Evolutionary conservation across 2,113 vertebrate genomes (phyloP).

Genomic region (Apistogramma diplotaenia): DNA sequence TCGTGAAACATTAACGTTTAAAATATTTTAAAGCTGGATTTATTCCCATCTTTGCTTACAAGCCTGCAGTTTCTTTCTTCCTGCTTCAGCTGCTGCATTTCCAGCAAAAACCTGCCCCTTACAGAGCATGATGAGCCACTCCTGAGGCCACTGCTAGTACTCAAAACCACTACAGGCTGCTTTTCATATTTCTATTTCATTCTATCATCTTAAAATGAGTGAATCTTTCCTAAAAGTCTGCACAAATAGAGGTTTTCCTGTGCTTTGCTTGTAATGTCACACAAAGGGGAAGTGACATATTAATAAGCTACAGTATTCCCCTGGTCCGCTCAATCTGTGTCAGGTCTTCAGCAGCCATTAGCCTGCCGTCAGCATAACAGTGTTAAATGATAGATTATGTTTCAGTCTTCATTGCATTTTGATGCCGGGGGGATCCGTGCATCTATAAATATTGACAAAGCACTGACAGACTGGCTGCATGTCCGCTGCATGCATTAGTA

Average conservation of each 20-base stretch:
- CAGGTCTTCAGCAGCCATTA: slow-evolving; percentile 25
- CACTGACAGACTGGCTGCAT: slow-evolving; percentile 24
- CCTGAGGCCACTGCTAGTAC: background rate
- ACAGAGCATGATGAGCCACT: background rate
- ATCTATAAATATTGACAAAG: slow-evolving; percentile 30
- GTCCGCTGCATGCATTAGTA: slow-evolving; percentile 17
- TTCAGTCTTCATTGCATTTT: slow-evolving; percentile 22
- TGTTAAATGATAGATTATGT: slow-evolving; percentile 24
- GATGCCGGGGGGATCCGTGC: slow-evolving; percentile 6
- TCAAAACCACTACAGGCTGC: background rate
- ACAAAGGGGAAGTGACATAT: background rate
- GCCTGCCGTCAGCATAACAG: slow-evolving; percentile 1
- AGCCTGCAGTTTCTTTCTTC: background rate
- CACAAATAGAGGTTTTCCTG: background rate
- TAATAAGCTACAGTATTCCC: background rate
- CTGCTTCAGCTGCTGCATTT: fast-evolving
- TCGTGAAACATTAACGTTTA: background rate
- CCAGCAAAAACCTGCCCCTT: background rate
- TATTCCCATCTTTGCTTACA: background rate
- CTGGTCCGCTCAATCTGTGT: slow-evolving; percentile 1
- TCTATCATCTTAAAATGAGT: background rate
- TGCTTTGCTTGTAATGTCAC: background rate
- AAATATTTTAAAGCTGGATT: background rate
- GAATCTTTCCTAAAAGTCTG: background rate
- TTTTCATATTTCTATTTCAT: background rate